A percentile compares a stretch with the other conserved stretches of the same genome.
Evolutionary conservation across 2,888 invertebrate genomes (phyloP).

Genomic region (Cotesia congregata): DNA sequence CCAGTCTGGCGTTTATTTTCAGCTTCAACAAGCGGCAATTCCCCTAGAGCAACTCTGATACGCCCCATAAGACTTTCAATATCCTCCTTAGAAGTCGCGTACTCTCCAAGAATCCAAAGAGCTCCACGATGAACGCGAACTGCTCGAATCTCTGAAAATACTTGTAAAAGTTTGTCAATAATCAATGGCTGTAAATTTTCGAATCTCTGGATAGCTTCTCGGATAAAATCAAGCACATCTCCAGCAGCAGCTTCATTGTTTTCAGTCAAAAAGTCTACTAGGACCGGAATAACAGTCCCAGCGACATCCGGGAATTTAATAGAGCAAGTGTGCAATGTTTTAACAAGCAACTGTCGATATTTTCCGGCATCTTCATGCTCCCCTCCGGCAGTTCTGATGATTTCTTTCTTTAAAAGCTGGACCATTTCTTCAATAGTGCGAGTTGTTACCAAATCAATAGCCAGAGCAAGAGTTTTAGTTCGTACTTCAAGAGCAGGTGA

Average conservation of each 20-base stretch:
- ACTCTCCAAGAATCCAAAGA: conserved; percentile 98
- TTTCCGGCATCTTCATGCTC: conserved; percentile 97
- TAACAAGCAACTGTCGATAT: conserved; percentile 94
- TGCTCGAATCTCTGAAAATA: conserved; percentile 89
- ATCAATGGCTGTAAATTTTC: conserved; percentile 85
- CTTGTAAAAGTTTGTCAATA: conserved; percentile 75
- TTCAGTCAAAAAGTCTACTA: conserved; percentile 93
- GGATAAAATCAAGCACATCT: conserved; percentile 94
- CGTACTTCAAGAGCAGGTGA: conserved; percentile 94
- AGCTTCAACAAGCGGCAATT: conserved; percentile 73
- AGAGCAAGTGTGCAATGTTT: conserved; percentile 93
- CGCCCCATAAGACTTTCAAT: conserved; percentile 85
- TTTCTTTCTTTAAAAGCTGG: conserved; percentile 91
- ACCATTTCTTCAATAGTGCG: conserved; percentile 97
- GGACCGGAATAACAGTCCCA: conserved; percentile 91
- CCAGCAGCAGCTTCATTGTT: conserved; percentile 91
- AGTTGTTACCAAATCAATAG: conserved; percentile 91
- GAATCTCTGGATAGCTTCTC: conserved; percentile 96
- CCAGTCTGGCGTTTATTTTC: conserved; percentile 83
- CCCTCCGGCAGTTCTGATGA: conserved; percentile 88
- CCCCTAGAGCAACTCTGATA: conserved; percentile 81
- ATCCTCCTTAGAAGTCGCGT: conserved; percentile 83
- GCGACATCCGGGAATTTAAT: conserved; percentile 98
- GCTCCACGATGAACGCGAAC: conserved; percentile 94
- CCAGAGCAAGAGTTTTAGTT: conserved; percentile 85